Evolutionary conservation across 2,113 vertebrate species (phyloP).

Genomic region (Rhinopithecus roxellana): DNA sequence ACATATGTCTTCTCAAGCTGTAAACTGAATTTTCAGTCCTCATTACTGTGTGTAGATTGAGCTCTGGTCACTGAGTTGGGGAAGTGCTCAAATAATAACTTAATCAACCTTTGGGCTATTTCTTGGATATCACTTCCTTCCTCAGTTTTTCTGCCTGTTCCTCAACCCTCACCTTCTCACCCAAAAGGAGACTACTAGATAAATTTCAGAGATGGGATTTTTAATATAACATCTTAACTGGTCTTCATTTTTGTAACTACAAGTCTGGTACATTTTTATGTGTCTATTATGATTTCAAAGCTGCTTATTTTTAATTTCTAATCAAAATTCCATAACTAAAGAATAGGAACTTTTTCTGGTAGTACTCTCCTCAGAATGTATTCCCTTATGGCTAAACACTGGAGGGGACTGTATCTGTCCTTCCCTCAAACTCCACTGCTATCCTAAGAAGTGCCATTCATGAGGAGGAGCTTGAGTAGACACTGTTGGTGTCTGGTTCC

Average conservation of each 20-base stretch:
- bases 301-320: not conserved
- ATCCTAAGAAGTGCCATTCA: not conserved
- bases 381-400: not conserved
- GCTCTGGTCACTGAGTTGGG: not conserved
- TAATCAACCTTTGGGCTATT: not conserved
- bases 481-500: not conserved
- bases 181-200: not conserved
- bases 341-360: not conserved
- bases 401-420: not conserved
- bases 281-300: not conserved
- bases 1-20: not conserved
- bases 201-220: not conserved
- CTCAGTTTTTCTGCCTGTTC: not conserved
- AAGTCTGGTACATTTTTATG: not conserved
- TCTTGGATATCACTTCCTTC: not conserved
- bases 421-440: not conserved
- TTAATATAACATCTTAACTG: not conserved
- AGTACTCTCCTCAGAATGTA: not conserved
- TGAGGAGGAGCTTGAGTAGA: not conserved
- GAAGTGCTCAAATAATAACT: not conserved
- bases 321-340: not conserved
- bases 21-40: slow-evolving; percentile 55
- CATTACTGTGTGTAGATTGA: not conserved
- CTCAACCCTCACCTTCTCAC: not conserved
- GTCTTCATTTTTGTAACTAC: not conserved